These are phyloP conservation scores for Cheirogaleus major DNA, from an alignment of 2,797 vertebrate species.

Conservation along the genomic window DNA sequence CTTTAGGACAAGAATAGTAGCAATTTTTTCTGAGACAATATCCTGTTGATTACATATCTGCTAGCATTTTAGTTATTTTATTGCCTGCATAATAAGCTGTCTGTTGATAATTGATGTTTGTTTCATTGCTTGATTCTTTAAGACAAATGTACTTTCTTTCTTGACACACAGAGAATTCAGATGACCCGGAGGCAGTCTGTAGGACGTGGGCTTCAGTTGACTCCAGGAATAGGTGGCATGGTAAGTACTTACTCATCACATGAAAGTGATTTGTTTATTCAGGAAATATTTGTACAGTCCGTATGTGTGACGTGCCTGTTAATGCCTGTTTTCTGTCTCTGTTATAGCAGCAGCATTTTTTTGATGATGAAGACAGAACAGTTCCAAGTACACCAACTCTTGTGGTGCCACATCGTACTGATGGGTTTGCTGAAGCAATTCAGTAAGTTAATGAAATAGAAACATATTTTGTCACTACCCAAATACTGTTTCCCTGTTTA, in stretches of 20 bases:
- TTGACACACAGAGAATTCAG: constrained; percentile 85
- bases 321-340: constrained; percentile 55
- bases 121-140: constrained; percentile 48
- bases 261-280: not conserved
- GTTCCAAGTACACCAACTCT: constrained; percentile 96
- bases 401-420: constrained; percentile 93
- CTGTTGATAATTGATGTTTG: not conserved
- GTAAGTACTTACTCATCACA: constrained; percentile 84
- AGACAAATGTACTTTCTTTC: constrained; percentile 10
- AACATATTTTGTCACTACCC: not conserved
- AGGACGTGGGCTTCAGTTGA: constrained; percentile 92
- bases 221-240: constrained; percentile 90
- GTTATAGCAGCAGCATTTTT: constrained; percentile 92
- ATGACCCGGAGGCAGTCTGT: constrained; percentile 92
- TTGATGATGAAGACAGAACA: constrained; percentile 97
- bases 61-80: not conserved
- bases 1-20: not conserved
- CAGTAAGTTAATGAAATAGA: constrained; percentile 89
- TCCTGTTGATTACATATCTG: not conserved
- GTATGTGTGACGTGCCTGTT: not conserved
- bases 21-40: constrained; percentile 38
- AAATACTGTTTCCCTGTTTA: not conserved
- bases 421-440: constrained; percentile 95
- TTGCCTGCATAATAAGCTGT: not conserved
- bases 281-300: not conserved